phyloP scores from a whole-genome alignment of 2,113 vertebrate genomes.

The Nycticorax nycticorax region DNA sequence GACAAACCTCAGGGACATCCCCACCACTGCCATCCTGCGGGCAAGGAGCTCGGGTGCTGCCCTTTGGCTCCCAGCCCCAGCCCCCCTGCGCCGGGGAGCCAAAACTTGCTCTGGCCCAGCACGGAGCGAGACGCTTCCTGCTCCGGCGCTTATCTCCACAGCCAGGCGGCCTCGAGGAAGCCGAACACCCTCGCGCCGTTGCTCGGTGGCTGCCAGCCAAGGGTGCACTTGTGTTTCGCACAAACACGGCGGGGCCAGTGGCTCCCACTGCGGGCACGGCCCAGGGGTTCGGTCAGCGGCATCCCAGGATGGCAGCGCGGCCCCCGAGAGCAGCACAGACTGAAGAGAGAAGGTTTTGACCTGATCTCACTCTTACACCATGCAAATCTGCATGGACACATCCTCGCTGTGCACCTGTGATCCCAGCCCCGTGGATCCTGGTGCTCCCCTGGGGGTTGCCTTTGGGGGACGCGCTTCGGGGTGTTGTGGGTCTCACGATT shows the following conservation, averaged over 20 bases:
- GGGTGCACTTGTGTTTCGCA: neutral
- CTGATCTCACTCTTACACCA: neutral
- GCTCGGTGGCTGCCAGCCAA: neutral
- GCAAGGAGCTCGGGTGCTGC: neutral
- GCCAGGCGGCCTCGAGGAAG: slow-evolving; percentile 38
- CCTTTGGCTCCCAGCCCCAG: neutral
- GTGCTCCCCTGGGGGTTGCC: neutral
- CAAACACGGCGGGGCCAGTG: neutral
- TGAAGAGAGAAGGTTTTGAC: neutral
- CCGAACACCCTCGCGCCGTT: neutral
- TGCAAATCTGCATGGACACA: rapidly evolving
- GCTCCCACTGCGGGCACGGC: rapidly evolving
- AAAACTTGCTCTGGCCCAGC: neutral
- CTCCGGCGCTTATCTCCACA: neutral
- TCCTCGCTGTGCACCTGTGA: rapidly evolving
- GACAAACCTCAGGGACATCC: neutral
- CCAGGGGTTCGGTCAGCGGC: rapidly evolving
- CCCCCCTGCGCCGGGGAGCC: rapidly evolving
- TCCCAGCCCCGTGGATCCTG: neutral
- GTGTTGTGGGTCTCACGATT: neutral
- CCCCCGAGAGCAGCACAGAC: neutral
- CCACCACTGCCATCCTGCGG: rapidly evolving
- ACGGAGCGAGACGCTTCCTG: neutral
- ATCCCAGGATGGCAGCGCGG: rapidly evolving
- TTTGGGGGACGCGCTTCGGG: rapidly evolving